These are phyloP conservation scores for Cherax destructor DNA, from an alignment of 1,140 invertebrate genomes.

Conservation along the genomic window DNA sequence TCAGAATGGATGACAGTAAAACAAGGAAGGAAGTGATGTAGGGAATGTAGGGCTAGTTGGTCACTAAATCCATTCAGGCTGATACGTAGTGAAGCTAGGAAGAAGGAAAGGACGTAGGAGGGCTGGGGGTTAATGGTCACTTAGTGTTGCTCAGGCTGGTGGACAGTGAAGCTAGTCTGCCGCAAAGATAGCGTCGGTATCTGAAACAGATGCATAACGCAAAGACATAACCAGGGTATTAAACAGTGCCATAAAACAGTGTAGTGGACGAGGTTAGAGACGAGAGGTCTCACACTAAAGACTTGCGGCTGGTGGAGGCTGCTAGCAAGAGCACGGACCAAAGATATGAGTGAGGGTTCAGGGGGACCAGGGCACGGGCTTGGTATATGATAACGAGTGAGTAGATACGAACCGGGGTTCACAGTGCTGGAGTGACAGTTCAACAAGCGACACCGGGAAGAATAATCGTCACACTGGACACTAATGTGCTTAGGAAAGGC, in stretches of 20 bases:
- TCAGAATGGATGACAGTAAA: too few species aligned
- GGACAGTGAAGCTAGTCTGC: not conserved
- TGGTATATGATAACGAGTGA: too few species aligned
- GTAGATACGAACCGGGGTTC: not conserved
- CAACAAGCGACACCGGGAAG: too few species aligned
- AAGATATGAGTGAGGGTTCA: conserved; percentile 20
- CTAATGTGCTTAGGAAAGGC: not conserved
- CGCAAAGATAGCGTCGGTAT: not conserved
- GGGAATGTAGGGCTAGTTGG: too few species aligned
- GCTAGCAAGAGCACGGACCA: conserved; percentile 13
- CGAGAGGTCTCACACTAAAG: not conserved
- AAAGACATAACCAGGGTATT: not conserved
- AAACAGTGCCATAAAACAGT: not conserved
- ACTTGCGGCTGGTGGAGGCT: not conserved
- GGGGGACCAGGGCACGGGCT: not conserved
- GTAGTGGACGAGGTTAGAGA: not conserved
- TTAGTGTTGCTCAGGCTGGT: not conserved
- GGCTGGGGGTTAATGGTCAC: not conserved
- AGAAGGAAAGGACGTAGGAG: not conserved
- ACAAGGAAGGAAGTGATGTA: too few species aligned
- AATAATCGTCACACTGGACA: not conserved
- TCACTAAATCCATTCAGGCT: not conserved
- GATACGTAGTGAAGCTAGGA: not conserved
- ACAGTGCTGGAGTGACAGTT: not conserved
- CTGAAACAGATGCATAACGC: not conserved